Evolutionary conservation across 92 coral and sea anemone species (phyloP).

Genomic region (Phenganax marumi): DNA sequence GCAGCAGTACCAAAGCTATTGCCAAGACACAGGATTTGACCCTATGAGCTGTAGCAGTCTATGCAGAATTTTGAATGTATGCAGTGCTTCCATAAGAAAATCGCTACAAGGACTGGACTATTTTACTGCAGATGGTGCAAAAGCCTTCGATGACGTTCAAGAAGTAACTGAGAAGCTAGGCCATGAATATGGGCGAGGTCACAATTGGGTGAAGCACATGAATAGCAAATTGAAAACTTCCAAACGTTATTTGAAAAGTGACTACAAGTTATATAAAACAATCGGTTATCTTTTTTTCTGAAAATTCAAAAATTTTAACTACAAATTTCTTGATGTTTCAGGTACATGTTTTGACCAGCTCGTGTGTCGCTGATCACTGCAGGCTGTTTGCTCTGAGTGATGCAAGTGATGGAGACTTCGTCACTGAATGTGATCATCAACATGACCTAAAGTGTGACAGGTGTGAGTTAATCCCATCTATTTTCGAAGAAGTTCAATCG

Average conservation of each 20-base stretch:
- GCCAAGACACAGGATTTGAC: constrained; percentile 49
- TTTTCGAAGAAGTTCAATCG: neutral
- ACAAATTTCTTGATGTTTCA: no score
- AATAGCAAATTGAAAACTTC: constrained; percentile 52
- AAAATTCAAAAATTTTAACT: no score
- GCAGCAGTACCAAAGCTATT: constrained; percentile 52
- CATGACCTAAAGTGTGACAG: constrained; percentile 17
- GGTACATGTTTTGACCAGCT: constrained; percentile 3
- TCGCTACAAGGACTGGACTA: constrained; percentile 54
- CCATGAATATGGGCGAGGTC: constrained; percentile 40
- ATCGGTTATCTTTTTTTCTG: neutral
- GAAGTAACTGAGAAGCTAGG: constrained; percentile 53
- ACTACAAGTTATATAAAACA: constrained; percentile 48
- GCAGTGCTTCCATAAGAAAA: constrained; percentile 54
- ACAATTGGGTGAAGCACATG: constrained; percentile 44
- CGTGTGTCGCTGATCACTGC: constrained; percentile 11
- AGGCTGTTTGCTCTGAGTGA: neutral
- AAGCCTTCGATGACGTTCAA: constrained; percentile 52
- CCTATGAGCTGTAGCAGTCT: constrained; percentile 56
- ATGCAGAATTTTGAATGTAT: constrained; percentile 48
- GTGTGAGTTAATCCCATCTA: neutral
- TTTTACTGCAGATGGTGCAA: constrained; percentile 48
- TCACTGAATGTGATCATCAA: constrained; percentile 4
- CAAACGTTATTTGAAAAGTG: constrained; percentile 57
- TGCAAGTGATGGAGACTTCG: constrained; percentile 32